Evolutionary conservation across 2,888 invertebrate species (phyloP), one percentile per base, ranked within the genome.

Genomic region (Cantharis lateralis): DNA sequence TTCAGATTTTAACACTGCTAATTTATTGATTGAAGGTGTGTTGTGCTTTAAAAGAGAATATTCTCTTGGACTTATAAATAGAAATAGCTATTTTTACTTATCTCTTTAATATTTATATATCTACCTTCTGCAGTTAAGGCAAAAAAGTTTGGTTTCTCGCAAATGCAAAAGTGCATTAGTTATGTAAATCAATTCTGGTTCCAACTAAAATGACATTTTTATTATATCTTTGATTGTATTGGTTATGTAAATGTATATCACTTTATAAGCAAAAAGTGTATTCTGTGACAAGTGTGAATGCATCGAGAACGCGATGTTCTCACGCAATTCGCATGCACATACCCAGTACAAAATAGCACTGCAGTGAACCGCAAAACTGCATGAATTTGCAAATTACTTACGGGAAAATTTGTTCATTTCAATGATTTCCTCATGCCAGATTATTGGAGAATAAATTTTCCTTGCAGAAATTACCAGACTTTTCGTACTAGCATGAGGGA

Each of bases 261-360:
- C 80, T 80, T 79, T 78, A 80, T 78, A 81, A 77, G 76, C 77
- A 78, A 79, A 78, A 78, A 80, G 81, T 81, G 83, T 82, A 78
- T 82, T 80, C 77, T 75, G 79, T 78, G 81, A 79, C 82, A 82
- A 81, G 80, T 81, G 81, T 74, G 71, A 76, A 75, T 71, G 72
- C 75, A 72, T 73, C 76, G 75, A 78, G 82, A 82, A 82, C 82
- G 80, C 79, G 80, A 78, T 82, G 83, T 84, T 84, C 84, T 83
- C 84, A 84, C 84, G 83, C 82, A 83, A 82, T 73, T 75, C 77
- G 77, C 74, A 61, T 71, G 70, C 74, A 68, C 64, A 66, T 66
- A 63, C 48, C n/a, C 48, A 7, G 48, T n/a, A n/a, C 48, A 48
- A 48, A 48, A 48, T 48, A 48, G 48, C 48, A 9, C n/a, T 48